Conservation (phyloP, 2,888 invertebrate genomes). For the Drosophila vallismaia region DNA sequence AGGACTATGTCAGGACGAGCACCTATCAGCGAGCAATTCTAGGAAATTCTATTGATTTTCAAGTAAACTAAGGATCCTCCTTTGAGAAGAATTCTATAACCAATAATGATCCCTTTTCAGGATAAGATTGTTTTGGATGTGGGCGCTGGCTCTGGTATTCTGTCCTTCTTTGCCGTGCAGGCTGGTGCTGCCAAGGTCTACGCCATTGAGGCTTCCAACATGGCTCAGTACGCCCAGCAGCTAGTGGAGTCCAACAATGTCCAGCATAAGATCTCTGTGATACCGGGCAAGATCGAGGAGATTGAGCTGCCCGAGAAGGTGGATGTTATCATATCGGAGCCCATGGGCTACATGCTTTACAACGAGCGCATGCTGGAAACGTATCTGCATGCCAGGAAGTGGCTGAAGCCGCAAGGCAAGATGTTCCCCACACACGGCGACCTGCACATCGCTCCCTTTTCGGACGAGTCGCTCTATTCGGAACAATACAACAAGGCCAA, state of each 20-base stretch:
- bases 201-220: conserved; percentile 99
- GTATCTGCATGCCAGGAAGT: conserved; percentile 98
- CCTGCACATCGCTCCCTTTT: conserved; percentile 98
- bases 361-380: conserved; percentile 99
- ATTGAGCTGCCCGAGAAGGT: conserved; percentile 97
- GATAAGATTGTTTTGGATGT: conserved; percentile 98
- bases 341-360: conserved; percentile 99
- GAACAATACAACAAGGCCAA: conserved; percentile 99
- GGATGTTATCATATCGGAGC: conserved; percentile 99
- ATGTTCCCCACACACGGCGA: conserved; percentile 99
- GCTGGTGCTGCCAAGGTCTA: conserved; percentile 98
- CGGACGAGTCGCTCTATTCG: conserved; percentile 98
- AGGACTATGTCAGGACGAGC: conserved; percentile 98
- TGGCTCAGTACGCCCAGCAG: conserved; percentile 97
- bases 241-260: conserved; percentile 95
- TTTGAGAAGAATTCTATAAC: neutral
- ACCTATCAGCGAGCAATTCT: conserved; percentile 99
- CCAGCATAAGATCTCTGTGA: conserved; percentile 93
- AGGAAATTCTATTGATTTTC: conserved; percentile 96
- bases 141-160: conserved; percentile 98
- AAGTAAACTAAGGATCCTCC: conserved; percentile 86
- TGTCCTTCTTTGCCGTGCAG: conserved; percentile 99
- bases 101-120: conserved; percentile 69
- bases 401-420: conserved; percentile 95
- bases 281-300: conserved; percentile 99